Evolutionary conservation across 2,888 invertebrate species (phyloP).

Genomic region (Unio pictorum): DNA sequence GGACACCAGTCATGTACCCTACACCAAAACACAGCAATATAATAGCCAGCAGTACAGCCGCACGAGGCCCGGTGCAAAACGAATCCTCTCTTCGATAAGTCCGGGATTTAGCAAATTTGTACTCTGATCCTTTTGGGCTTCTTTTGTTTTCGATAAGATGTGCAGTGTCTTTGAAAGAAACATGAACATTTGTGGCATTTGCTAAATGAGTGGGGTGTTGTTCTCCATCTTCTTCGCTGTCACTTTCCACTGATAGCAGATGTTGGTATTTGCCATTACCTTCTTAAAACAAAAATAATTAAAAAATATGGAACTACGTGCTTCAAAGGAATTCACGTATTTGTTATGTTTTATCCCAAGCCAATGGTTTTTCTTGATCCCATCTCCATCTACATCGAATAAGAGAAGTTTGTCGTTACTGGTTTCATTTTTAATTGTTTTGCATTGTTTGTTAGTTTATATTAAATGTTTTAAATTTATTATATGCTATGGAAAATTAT

Average conservation of each 20-base stretch:
- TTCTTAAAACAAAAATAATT: no score
- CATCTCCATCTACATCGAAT: no score
- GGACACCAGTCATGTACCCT: slow-evolving; percentile 42
- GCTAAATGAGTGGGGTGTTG: slow-evolving; percentile 7
- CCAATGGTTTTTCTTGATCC: no score
- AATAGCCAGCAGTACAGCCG: slow-evolving; percentile 34
- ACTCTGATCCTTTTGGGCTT: slow-evolving; percentile 20
- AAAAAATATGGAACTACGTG: no score
- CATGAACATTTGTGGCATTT: slow-evolving; percentile 2
- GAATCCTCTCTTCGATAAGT: slow-evolving; percentile 12
- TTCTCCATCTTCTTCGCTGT: slow-evolving; percentile 33
- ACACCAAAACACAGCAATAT: slow-evolving; percentile 33
- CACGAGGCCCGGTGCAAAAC: slow-evolving; percentile 39
- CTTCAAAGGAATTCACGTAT: no score
- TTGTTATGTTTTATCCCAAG: no score
- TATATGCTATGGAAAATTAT: no score
- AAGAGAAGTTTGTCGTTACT: no score
- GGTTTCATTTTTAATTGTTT: no score
- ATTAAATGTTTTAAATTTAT: no score
- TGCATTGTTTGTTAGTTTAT: no score
- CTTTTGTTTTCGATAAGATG: slow-evolving; percentile 8
- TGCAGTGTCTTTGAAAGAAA: slow-evolving; percentile 16
- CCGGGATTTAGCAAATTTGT: slow-evolving; percentile 18
- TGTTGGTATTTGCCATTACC: slow-evolving; percentile 23
- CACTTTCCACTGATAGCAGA: slow-evolving; percentile 36